A percentile compares a stretch with the other conserved stretches of the same genome.
Conservation (phyloP, 2,113 vertebrate species). For the Suricata suricatta region DNA sequence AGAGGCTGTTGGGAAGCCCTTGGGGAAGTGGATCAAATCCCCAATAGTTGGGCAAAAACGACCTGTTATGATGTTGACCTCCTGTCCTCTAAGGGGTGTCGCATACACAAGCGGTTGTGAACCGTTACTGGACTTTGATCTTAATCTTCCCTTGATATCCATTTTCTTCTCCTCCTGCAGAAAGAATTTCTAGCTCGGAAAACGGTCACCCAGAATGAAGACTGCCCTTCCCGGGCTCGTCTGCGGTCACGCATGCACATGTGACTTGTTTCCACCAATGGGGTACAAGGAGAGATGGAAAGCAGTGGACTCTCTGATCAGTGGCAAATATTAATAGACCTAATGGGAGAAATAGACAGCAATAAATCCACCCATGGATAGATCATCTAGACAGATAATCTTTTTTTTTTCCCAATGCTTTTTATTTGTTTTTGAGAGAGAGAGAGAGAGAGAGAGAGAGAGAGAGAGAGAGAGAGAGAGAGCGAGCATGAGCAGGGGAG, state of each 20-base stretch:
- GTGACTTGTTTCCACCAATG: not conserved
- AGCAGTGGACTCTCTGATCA: not conserved
- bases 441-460: too few relatives aligned
- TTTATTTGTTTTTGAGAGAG: too few relatives aligned
- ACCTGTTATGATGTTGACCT: not conserved
- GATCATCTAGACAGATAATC: not conserved
- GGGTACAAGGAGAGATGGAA: not conserved
- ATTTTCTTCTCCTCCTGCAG: not conserved
- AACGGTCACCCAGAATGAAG: not conserved
- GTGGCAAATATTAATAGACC: not conserved
- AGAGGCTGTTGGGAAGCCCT: not conserved
- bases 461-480: too few relatives aligned
- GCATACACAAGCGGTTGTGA: not conserved
- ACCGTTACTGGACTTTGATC: not conserved
- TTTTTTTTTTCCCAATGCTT: too few relatives aligned
- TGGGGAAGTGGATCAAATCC: not conserved
- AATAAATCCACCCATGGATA: not conserved
- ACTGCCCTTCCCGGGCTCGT: not conserved
- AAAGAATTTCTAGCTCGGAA: not conserved
- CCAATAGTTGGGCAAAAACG: not conserved
- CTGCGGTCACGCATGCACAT: not conserved
- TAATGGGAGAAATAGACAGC: not conserved
- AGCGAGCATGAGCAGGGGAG: too few relatives aligned
- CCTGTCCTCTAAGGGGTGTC: not conserved
- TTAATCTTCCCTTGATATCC: not conserved